These are phyloP conservation scores for Drosophila varians DNA, from an alignment of 1,140 invertebrate genomes.

Conservation along the genomic window DNA sequence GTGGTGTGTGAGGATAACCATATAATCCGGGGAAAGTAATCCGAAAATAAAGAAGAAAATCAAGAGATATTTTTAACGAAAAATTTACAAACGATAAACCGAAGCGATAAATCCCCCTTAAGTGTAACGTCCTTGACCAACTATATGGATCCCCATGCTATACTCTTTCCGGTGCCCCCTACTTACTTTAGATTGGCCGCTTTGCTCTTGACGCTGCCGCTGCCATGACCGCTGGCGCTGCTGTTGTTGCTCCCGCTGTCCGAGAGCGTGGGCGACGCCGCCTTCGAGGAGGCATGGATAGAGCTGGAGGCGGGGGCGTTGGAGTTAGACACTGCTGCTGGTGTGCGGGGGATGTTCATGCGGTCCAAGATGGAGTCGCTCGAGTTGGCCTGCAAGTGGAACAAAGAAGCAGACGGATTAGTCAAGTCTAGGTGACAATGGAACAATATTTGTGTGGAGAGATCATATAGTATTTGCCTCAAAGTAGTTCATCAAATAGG, in stretches of 20 bases:
- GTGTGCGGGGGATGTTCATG: slow-evolving; percentile 66
- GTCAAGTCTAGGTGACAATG: slow-evolving; percentile 8
- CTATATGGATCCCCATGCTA: no score
- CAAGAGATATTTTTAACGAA: slow-evolving; percentile 28
- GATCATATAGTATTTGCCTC: not conserved
- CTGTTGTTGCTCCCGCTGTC: slow-evolving; percentile 71
- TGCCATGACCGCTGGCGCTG: slow-evolving; percentile 28
- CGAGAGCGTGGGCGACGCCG: slow-evolving; percentile 76
- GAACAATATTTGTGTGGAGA: not conserved
- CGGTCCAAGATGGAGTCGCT: slow-evolving; percentile 74
- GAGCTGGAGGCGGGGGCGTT: not conserved
- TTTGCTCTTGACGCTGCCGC: slow-evolving; percentile 74
- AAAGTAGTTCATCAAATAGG: slow-evolving; percentile 14
- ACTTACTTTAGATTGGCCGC: slow-evolving; percentile 81
- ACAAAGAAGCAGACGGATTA: slow-evolving; percentile 10
- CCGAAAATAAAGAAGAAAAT: slow-evolving; percentile 61
- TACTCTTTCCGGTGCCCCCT: not conserved
- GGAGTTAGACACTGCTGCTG: slow-evolving; percentile 27
- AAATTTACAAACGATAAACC: slow-evolving; percentile 21
- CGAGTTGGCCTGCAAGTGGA: slow-evolving; percentile 29
- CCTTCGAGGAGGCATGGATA: slow-evolving; percentile 24
- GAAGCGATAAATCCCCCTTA: no score
- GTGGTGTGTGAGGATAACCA: slow-evolving; percentile 42
- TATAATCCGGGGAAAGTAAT: slow-evolving; percentile 64
- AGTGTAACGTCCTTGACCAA: no score